Evolutionary conservation across 2,888 invertebrate genomes (phyloP), one percentile per base, ranked within the genome.

Genomic region (Netelia melanura): DNA sequence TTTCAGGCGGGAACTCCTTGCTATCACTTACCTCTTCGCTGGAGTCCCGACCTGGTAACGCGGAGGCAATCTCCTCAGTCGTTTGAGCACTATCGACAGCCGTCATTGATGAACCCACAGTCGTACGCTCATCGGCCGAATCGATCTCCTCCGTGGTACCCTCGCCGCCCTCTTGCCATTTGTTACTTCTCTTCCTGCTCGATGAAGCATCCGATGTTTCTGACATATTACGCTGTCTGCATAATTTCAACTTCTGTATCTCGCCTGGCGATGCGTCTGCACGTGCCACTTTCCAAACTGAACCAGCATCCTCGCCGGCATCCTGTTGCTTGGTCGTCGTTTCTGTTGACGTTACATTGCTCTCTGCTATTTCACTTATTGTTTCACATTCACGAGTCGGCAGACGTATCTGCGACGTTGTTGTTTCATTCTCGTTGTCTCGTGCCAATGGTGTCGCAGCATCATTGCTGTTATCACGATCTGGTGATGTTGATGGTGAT

Each of bases 221-320:
- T 83, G 92, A 91, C 64, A 89, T 90, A 87, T 92, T 93, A 54
- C 96, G 95, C 78, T 96, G 95, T 86, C 96, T 93, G 89, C 96
- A 96, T 87, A 96, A 94, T 91, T 96, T 96, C 43, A 96, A 91
- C 91, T 96, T 96, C 89, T 96, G 95, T 89, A 96, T 96, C 91
- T 96, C 96, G 10, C 96, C 96, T 2, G 93, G 93, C 0, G 93
- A 94, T 14, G 93, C 94, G 86, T 94, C 94, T 0, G 94, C 93
- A 87, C 94, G 93, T 71, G 94, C 94, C 8, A 94, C 94, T 91
- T 94, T 94, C 94, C 94, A 94, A 25, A 94, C 93, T 3, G 93
- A 93, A 25, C 92, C 93, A 44, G 91, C 92, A 25, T 92, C 92
- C 48, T 91, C 92, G 76, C 88, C 87, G 0, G 89, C 84, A 67